These are phyloP conservation scores for Periphyllus acericola DNA, from an alignment of 2,888 invertebrate genomes.

Conservation along the genomic window DNA sequence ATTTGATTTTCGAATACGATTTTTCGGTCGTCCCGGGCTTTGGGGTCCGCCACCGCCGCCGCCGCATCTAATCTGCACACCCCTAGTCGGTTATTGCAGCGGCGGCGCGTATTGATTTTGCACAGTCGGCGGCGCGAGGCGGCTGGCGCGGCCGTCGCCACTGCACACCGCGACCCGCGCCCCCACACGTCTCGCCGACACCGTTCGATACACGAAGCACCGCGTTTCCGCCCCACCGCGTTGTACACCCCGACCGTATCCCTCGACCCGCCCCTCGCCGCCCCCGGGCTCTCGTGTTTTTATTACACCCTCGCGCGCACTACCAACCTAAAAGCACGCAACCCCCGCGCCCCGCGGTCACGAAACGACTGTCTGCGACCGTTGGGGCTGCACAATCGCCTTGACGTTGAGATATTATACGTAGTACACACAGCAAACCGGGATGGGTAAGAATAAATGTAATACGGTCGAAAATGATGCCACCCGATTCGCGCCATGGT, in stretches of 20 bases:
- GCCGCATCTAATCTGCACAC: slow-evolving; percentile 52
- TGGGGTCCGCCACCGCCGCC: neutral
- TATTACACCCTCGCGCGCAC: slow-evolving; percentile 10
- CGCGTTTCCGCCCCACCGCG: neutral
- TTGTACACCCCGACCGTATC: neutral
- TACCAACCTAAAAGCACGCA: slow-evolving; percentile 59
- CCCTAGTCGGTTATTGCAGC: slow-evolving; percentile 22
- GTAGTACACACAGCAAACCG: neutral
- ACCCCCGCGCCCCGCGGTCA: neutral
- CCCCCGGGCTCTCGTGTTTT: slow-evolving; percentile 5
- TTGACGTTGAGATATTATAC: neutral
- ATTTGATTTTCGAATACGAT: slow-evolving; percentile 7
- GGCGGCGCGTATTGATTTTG: slow-evolving; percentile 56
- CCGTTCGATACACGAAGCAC: slow-evolving; percentile 25
- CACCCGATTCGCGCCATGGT: no score
- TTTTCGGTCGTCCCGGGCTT: slow-evolving; percentile 24
- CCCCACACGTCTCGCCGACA: neutral
- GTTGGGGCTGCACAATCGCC: slow-evolving; percentile 2
- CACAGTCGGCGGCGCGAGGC: slow-evolving; percentile 31
- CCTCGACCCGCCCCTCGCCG: neutral
- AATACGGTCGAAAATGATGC: no score
- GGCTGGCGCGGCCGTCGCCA: neutral
- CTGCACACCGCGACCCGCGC: neutral
- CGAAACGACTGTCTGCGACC: neutral
- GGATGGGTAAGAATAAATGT: no score